Evolutionary conservation across 2,888 invertebrate species (phyloP).

Genomic region (Metallyticus violacea): DNA sequence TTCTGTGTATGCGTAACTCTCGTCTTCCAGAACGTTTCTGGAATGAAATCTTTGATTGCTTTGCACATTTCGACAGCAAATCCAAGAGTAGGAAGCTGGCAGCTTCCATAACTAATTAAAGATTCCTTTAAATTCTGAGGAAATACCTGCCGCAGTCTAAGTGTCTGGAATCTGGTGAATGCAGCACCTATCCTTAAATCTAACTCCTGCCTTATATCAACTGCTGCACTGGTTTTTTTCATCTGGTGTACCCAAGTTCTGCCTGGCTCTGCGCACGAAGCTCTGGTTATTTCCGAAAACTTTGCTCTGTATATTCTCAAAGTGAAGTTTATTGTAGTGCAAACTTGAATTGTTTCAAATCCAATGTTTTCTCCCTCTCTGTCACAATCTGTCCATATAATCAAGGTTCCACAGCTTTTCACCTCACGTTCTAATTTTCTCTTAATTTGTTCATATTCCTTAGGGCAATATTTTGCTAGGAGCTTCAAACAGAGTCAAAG

Average conservation of each 20-base stretch:
- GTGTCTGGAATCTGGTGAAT: slow-evolving; percentile 95
- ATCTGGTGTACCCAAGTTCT: slow-evolving; percentile 78
- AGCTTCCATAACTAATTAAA: slow-evolving; percentile 95
- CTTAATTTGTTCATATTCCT: slow-evolving; percentile 73
- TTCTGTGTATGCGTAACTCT: slow-evolving; percentile 78
- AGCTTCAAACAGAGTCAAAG: slow-evolving; percentile 82
- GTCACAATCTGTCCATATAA: slow-evolving; percentile 99
- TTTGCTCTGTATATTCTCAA: slow-evolving; percentile 63
- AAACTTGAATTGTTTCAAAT: slow-evolving; percentile 92
- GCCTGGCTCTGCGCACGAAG: slow-evolving; percentile 79
- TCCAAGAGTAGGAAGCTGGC: slow-evolving; percentile 99
- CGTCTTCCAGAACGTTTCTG: slow-evolving; percentile 95
- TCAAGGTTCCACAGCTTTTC: slow-evolving; percentile 65
- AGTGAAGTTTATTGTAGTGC: slow-evolving; percentile 71
- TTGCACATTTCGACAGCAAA: slow-evolving; percentile 98
- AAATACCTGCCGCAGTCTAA: slow-evolving; percentile 79
- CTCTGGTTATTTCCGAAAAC: no score
- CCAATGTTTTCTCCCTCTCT: slow-evolving; percentile 99
- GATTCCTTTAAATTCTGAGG: slow-evolving; percentile 70
- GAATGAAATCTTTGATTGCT: slow-evolving; percentile 84
- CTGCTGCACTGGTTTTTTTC: slow-evolving; percentile 80
- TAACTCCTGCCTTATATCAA: slow-evolving; percentile 85
- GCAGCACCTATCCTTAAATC: slow-evolving; percentile 97
- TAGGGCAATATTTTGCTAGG: slow-evolving; percentile 70
- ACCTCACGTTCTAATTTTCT: slow-evolving; percentile 69